Evolutionary conservation across 2,113 vertebrate genomes (phyloP).

Genomic region (Plestiodon gilberti): DNA sequence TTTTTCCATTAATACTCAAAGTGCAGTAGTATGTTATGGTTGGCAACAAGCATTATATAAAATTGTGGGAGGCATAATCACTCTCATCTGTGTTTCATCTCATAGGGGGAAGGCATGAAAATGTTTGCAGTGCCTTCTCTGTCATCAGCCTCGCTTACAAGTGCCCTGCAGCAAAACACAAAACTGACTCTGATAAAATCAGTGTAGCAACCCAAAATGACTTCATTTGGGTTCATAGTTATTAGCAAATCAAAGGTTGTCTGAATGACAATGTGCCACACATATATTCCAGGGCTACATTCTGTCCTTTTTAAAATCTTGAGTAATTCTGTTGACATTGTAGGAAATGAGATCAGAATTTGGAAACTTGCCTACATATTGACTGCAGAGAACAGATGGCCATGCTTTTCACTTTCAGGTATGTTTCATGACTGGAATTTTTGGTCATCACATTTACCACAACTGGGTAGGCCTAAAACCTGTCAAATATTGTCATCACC

Average conservation of each 20-base stretch:
- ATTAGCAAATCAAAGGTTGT: not conserved
- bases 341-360: not conserved
- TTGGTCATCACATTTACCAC: not conserved
- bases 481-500: not conserved
- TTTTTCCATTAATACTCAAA: not conserved
- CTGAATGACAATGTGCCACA: not conserved
- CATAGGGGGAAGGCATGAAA: not conserved
- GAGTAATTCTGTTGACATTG: not conserved
- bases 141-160: not conserved
- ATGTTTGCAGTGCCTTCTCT: not conserved
- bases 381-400: not conserved
- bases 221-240: not conserved
- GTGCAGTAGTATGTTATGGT: not conserved
- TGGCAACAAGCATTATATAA: not conserved
- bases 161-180: not conserved
- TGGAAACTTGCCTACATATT: conserved; percentile 1
- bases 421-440: not conserved
- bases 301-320: not conserved
- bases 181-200: conserved; percentile 18
- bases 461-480: not conserved
- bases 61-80: accelerated
- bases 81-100: not conserved
- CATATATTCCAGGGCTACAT: not conserved
- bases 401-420: not conserved
- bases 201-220: conserved; percentile 20